phyloP scores from a whole-genome alignment of 2,888 invertebrate genomes.

The Agrotis segetum region DNA sequence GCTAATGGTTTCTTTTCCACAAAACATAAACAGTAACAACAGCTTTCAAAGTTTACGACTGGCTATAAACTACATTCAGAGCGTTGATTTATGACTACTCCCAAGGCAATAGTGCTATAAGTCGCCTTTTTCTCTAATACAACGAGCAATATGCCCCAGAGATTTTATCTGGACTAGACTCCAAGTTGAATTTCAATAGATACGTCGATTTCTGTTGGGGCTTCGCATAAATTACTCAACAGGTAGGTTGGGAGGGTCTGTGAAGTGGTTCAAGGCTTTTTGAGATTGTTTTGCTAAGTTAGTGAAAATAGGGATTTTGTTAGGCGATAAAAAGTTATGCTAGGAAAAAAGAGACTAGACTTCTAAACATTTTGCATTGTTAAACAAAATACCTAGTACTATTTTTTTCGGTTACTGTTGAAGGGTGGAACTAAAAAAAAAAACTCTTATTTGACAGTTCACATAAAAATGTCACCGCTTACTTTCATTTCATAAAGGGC shows the following conservation, averaged over 20 bases:
- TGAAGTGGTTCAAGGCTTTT: constrained; percentile 38
- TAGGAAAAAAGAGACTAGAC: not conserved
- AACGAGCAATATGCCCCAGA: constrained; percentile 45
- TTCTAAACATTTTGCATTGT: too few species aligned
- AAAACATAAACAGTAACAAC: constrained; percentile 66
- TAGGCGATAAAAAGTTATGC: not conserved
- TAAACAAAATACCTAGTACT: too few species aligned
- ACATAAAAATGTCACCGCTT: too few species aligned
- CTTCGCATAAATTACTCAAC: constrained; percentile 62
- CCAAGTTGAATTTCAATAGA: constrained; percentile 50
- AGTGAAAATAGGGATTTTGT: not conserved
- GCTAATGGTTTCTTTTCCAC: constrained; percentile 63
- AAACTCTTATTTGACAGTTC: too few species aligned
- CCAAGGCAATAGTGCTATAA: constrained; percentile 63
- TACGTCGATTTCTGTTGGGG: constrained; percentile 32
- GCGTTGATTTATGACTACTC: constrained; percentile 68
- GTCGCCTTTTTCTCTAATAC: constrained; percentile 51
- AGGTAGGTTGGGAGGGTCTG: constrained; percentile 47
- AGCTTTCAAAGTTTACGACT: constrained; percentile 73
- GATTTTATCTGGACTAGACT: constrained; percentile 47
- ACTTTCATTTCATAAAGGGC: too few species aligned
- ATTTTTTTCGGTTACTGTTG: too few species aligned
- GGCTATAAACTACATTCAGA: constrained; percentile 67
- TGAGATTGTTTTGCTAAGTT: constrained; percentile 21
- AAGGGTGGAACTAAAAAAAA: too few species aligned